Evolutionary conservation across 2,797 vertebrate species (phyloP).

Genomic region (Odontamblyopus rebecca): DNA sequence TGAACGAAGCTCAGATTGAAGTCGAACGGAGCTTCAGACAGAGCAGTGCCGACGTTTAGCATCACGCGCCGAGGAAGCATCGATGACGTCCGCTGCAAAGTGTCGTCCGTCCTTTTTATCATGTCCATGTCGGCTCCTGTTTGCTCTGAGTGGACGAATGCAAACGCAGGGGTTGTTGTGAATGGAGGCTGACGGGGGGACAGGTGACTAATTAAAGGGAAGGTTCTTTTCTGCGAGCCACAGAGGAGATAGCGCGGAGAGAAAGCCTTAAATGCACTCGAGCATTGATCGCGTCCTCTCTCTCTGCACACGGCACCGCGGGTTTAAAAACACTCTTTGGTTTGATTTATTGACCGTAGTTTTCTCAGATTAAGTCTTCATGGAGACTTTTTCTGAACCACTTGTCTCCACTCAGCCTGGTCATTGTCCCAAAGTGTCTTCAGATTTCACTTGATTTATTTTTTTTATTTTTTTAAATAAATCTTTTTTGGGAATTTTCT

Average conservation of each 20-base stretch:
- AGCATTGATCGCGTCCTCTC: background rate
- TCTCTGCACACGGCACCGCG: background rate
- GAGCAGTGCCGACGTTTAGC: no score
- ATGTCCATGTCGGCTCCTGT: background rate
- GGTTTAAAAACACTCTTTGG: background rate
- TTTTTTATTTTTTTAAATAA: no score
- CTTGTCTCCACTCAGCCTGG: background rate
- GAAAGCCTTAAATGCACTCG: slow-evolving; percentile 7
- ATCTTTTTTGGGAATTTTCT: background rate
- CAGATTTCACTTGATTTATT: background rate
- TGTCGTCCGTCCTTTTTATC: background rate
- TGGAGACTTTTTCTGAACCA: background rate
- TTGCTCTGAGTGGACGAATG: background rate
- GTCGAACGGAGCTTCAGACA: no score
- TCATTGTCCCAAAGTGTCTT: background rate
- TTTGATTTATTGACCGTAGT: background rate
- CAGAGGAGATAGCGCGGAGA: background rate
- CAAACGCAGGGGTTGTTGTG: slow-evolving; percentile 5
- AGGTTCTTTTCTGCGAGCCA: background rate
- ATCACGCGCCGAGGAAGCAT: no score
- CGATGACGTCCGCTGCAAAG: no score
- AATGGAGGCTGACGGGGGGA: background rate
- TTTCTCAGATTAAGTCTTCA: slow-evolving; percentile 6
- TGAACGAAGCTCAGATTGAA: no score
- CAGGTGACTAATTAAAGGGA: slow-evolving; percentile 13